Conservation (phyloP, 2,797 vertebrate genomes). For the Aplochiton taeniatus region DNA sequence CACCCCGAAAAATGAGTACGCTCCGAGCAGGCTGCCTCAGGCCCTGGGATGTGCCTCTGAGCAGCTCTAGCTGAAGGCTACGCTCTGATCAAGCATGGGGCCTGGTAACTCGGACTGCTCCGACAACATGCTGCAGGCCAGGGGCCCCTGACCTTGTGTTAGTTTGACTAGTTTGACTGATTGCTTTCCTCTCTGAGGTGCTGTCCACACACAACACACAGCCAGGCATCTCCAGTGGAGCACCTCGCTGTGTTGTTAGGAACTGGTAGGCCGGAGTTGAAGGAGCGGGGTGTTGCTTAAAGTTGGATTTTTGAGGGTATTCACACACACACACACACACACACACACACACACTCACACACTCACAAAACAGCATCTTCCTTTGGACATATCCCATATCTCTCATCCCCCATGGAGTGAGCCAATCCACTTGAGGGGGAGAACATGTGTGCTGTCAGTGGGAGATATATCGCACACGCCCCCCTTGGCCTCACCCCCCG, state of each 20-base stretch:
- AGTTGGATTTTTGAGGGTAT: neutral
- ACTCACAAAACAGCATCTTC: too few relatives aligned
- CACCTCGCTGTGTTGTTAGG: neutral
- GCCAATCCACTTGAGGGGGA: constrained; percentile 36
- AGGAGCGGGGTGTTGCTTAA: neutral
- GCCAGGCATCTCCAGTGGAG: constrained; percentile 38
- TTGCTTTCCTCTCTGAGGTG: constrained; percentile 39
- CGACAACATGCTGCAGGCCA: constrained; percentile 24
- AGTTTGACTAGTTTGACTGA: constrained; percentile 53
- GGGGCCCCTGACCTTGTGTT: constrained; percentile 56
- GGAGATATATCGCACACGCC: constrained; percentile 76
- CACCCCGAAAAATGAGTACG: constrained; percentile 50
- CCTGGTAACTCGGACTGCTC: constrained; percentile 6
- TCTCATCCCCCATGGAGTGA: constrained; percentile 24
- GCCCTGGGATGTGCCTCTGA: constrained; percentile 44
- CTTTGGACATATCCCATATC: constrained; percentile 11
- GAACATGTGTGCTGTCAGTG: constrained; percentile 83
- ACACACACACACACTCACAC: constrained; percentile 2
- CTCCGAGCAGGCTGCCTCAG: constrained; percentile 56
- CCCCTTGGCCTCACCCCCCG: constrained; percentile 31
- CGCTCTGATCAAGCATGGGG: constrained; percentile 59
- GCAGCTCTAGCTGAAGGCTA: constrained; percentile 65
- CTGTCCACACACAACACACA: constrained; percentile 28
- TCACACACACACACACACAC: constrained; percentile 11
- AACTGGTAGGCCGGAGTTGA: too few relatives aligned